phyloP scores from a whole-genome alignment of 2,113 vertebrate species.

The Microtus oregoni region DNA sequence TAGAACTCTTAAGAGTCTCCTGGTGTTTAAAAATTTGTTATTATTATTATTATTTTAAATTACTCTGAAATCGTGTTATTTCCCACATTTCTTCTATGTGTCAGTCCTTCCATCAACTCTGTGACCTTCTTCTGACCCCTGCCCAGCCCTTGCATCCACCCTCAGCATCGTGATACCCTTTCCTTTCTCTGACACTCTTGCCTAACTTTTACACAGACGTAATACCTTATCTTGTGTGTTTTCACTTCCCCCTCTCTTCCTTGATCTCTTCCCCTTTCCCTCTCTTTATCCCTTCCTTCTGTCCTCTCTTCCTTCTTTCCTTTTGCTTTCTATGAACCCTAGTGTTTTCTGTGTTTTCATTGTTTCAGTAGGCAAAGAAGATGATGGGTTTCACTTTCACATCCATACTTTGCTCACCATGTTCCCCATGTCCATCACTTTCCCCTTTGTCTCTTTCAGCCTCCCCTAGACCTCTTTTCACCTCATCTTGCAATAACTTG shows the following conservation, averaged over 20 bases:
- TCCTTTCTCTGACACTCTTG: not conserved
- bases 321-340: not conserved
- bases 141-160: not conserved
- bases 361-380: not conserved
- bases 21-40: not conserved
- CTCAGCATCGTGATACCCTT: fast-evolving
- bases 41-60: not conserved
- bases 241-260: not conserved
- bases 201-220: not conserved
- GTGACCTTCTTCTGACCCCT: not conserved
- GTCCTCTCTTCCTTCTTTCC: not conserved
- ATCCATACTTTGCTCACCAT: not conserved
- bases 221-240: not conserved
- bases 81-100: not conserved
- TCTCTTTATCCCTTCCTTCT: not conserved
- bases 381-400: not conserved
- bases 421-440: too few species aligned
- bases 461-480: not conserved
- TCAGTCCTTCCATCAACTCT: not conserved
- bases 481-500: not conserved
- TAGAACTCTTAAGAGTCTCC: not conserved
- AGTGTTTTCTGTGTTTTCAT: not conserved
- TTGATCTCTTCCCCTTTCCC: not conserved
- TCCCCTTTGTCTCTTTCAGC: not conserved
- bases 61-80: not conserved